Evolutionary conservation across 2,888 invertebrate species (phyloP).

Genomic region (Rhorus exstirpatorius): DNA sequence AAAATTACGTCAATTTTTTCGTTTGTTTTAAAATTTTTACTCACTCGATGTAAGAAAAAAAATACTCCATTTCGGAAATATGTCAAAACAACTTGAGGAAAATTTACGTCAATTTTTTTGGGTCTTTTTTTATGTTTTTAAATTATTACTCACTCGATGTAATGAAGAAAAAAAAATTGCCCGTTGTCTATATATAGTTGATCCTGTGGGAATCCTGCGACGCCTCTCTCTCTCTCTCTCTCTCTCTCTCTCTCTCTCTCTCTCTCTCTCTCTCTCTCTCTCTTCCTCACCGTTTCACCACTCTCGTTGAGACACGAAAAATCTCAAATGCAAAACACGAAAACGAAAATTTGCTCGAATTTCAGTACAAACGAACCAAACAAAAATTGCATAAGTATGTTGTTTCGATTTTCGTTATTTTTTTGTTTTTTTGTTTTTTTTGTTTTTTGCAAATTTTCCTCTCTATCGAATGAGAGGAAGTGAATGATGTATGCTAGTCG

Average conservation of each 20-base stretch:
- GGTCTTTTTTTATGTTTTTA: background rate
- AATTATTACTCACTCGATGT: constrained; percentile 39
- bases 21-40: constrained; percentile 10
- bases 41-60: constrained; percentile 38
- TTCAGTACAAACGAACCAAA: no score
- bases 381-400: no score
- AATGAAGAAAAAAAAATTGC: constrained; percentile 27
- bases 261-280: background rate
- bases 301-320: constrained; percentile 44
- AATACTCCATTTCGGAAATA: background rate
- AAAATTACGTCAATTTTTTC: background rate
- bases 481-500: background rate
- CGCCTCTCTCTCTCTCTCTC: constrained; percentile 15
- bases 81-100: background rate
- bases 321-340: constrained; percentile 22
- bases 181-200: constrained; percentile 3
- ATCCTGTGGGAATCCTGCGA: constrained; percentile 53
- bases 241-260: background rate
- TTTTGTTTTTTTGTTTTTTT: background rate
- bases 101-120: background rate
- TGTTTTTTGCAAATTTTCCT: constrained; percentile 5
- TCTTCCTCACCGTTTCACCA: constrained; percentile 28
- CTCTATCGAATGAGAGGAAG: constrained; percentile 13
- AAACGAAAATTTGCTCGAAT: background rate
- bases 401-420: background rate